Evolutionary conservation across 2,888 invertebrate genomes (phyloP), one percentile per base, ranked within the genome.

Genomic region (Chaetogeoica ovagalla): DNA sequence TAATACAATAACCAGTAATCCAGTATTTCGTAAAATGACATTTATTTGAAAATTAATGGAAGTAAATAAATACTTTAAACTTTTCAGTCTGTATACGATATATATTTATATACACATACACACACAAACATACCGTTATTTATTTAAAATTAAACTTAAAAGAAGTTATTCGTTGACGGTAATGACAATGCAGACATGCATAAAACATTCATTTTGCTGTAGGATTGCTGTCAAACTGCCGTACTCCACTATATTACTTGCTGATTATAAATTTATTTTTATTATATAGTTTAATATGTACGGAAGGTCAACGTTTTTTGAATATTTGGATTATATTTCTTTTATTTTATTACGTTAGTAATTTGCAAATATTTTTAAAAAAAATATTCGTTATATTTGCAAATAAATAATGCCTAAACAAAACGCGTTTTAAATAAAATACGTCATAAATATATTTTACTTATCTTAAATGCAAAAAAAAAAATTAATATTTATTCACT

Each of bases 31-130:
- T 13, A 30, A 72, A 62, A 62, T 13, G 15, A 62, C 60, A 62
- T 52, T 23, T 52, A 23, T 72, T 72, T 60, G 23, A 60, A 23
- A 60, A 60, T 62, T 23, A 60, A 72, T 23, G 48, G 59, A 71
- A 60, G 11, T 21, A 6, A 43, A 43, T n/a, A n/a, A 30, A 30
- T 13, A 39, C 15, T 21, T n/a, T 66, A n/a, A 68, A 48, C 52
- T 68, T 66, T 15, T 13, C 66, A n/a, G 4, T 48, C 15, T n/a
- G 48, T 21, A 8, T 11, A 37, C 19, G 30, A 30, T 30, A 30
- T 30, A 30, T 30, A 30, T 30, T 2, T 30, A 30, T 4, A 62
- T 30, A 4, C 30, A 21, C 21, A 60, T 60, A 4, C 30, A 30
- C 30, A 30, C 30, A 30, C 30, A 4, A 1, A 4, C 30, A 6